Evolutionary conservation across 2,888 invertebrate genomes (phyloP).

Genomic region (Euplexia lucipara): DNA sequence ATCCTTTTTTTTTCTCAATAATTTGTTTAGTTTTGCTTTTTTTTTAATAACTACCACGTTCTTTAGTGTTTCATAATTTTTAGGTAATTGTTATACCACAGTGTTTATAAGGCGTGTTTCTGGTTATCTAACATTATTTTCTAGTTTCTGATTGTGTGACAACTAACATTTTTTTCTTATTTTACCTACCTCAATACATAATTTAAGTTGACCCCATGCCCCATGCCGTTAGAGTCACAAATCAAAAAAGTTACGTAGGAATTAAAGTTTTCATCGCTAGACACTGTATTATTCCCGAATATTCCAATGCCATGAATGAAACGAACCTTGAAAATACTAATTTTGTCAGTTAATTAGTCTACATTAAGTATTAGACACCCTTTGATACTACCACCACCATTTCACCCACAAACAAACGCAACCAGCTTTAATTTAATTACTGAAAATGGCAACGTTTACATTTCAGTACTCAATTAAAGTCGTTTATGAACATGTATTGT

Average conservation of each 20-base stretch:
- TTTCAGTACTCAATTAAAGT: slow-evolving; percentile 1
- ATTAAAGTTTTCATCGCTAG: neutral
- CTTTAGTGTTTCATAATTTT: slow-evolving; percentile 27
- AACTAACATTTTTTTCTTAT: slow-evolving; percentile 33
- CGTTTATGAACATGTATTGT: neutral
- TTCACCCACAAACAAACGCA: neutral
- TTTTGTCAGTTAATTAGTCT: slow-evolving; percentile 8
- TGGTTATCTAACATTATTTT: slow-evolving; percentile 40
- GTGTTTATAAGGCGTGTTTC: slow-evolving; percentile 15
- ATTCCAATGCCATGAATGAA: slow-evolving; percentile 9
- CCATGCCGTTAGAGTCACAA: neutral
- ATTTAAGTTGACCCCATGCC: slow-evolving; percentile 15
- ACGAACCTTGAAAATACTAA: slow-evolving; percentile 6
- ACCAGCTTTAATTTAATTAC: slow-evolving; percentile 11
- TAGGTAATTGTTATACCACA: neutral
- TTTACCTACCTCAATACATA: slow-evolving; percentile 33
- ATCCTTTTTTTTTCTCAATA: neutral
- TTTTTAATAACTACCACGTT: neutral
- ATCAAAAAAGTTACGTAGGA: neutral
- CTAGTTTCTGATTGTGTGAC: slow-evolving; percentile 33
- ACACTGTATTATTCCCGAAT: neutral
- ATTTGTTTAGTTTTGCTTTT: neutral
- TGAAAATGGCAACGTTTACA: slow-evolving; percentile 1
- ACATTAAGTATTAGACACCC: slow-evolving; percentile 2
- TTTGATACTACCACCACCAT: slow-evolving; percentile 1